Base-by-base conservation (phyloP, 2,797 vertebrate genomes). In the Chelon labrosus region DNA sequence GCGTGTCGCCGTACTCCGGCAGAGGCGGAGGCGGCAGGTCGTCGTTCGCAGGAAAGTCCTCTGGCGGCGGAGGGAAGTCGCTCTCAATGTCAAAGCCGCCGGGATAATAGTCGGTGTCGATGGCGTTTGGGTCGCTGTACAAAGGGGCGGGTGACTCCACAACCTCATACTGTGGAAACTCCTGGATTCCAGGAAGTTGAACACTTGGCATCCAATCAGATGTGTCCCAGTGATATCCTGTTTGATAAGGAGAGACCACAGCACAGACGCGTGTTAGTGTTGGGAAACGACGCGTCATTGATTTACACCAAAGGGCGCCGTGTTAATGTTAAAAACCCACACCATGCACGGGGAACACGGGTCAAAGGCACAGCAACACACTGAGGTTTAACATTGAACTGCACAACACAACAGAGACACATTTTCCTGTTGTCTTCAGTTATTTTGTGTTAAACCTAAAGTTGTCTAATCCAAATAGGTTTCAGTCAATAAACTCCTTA, bases 211-310 rank as follows among this genome's bases (percentile, higher is more conserved):
- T 99, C 98, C 98, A 99, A 87, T 99, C 98, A 88, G 98, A 99
- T 53, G 98, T 99, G 94, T 99, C 98, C 98, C 98, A 99, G 94
- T 99, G 98, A 91, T 99, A 99, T 91, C 97, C 98, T 99, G 87
- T 41, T 42, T 6, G 57, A 85, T 0, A 6, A 38, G n/a, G 16
- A 70, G n/a, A 70, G 54, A 74, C 60, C 77, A 80, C 46, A 73
- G 22, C 42, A 49, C n/a, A 76, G 17, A 75, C 35, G 44, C 44
- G 54, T 3, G 4, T 86, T 38, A 80, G 35, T 11, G 5, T 7
- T 22, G 7, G 9, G 65, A 4, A 13, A 1, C 5, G 8, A 31
- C 2, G 7, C 39, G 35, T 31, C 57, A 22, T 16, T 37, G 7
- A 31, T n/a, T 22, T 10, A 58, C 12, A 68, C 12, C 55, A 66